phyloP scores from a whole-genome alignment of 2,888 invertebrate genomes.

The Habroteleia sp. region DNA sequence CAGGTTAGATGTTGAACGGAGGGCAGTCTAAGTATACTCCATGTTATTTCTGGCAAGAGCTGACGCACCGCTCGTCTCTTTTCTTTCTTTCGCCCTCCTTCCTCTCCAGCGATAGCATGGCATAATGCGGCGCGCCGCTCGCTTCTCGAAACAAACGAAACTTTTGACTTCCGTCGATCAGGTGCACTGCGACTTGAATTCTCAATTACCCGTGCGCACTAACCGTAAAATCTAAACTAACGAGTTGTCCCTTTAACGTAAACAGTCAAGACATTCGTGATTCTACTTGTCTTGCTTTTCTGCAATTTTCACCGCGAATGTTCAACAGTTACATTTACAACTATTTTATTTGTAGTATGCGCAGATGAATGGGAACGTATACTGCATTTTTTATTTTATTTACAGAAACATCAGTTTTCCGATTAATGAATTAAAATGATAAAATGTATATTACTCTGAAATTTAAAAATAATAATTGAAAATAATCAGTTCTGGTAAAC shows the following conservation, averaged over 20 bases:
- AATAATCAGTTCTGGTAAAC: no score
- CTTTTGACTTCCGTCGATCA: slow-evolving; percentile 63
- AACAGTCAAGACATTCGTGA: slow-evolving; percentile 1
- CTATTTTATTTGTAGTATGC: no score
- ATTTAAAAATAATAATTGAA: no score
- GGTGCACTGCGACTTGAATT: slow-evolving; percentile 56
- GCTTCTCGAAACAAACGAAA: slow-evolving; percentile 51
- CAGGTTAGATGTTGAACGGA: slow-evolving; percentile 70
- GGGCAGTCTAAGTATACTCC: slow-evolving; percentile 80
- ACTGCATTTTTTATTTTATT: no score
- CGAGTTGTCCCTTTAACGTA: slow-evolving; percentile 35
- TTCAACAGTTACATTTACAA: no score
- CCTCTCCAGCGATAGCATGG: slow-evolving; percentile 55
- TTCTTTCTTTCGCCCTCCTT: slow-evolving; percentile 49
- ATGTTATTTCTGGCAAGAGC: slow-evolving; percentile 80
- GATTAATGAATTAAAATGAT: no score
- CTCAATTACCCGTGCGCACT: slow-evolving; percentile 57
- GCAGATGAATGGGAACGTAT: no score
- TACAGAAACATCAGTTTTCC: no score
- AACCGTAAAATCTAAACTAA: slow-evolving; percentile 44
- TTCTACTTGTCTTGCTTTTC: neutral
- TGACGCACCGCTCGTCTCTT: slow-evolving; percentile 68
- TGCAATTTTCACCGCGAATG: neutral
- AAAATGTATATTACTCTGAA: no score
- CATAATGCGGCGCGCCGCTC: slow-evolving; percentile 47